Evolutionary conservation across 2,888 invertebrate genomes (phyloP), one percentile per base, ranked within the genome.

Genomic region (Hydrotaea cyrtoneurina): DNA sequence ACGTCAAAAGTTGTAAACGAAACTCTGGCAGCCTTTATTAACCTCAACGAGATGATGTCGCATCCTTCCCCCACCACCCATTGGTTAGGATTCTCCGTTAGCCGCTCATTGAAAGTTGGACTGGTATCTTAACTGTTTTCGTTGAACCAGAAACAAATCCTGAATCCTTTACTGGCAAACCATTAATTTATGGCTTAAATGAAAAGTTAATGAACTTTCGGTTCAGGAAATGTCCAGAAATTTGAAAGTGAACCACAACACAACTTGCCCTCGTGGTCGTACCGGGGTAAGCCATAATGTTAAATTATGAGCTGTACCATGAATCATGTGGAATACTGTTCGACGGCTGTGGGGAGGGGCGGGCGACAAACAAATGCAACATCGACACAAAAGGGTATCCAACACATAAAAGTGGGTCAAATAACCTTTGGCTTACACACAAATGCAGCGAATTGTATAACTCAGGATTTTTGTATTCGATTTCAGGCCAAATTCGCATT

Each of bases 151-250:
- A 55, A 53, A 31, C 31, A 31, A 31, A 21, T 8, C 39, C 11
- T 7, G 19, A 8, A 66, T n/a, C 11, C 62, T 71, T 75, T 69
- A 77, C 69, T 80, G 73, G 55, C 80, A 71, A 21, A 46, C 26
- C 36, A 76, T 76, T 76, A 78, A 78, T 83, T 83, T 78, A 83
- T 74, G 74, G 62, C 64, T 80, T 69, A 31, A 71, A 43, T 53
- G 31, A 39, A 69, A 81, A 79, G 78, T 79, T 81, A 84, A 79
- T 79, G 81, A 76, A 81, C 78, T 73, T 72, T 69, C 31, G 72
- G 39, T 72, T 66, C 59, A 78, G 78, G 75, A 43, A 76, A 55
- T 23, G 43, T 15, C 26, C 50, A 19, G 15, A 50, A 59, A 69
- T 69, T 69, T 69, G 46, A 69, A 69, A 46, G 21, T 46, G 46